These are phyloP conservation scores for Myiothlypis coronata DNA, from an alignment of 2,797 vertebrate genomes.

Conservation along the genomic window DNA sequence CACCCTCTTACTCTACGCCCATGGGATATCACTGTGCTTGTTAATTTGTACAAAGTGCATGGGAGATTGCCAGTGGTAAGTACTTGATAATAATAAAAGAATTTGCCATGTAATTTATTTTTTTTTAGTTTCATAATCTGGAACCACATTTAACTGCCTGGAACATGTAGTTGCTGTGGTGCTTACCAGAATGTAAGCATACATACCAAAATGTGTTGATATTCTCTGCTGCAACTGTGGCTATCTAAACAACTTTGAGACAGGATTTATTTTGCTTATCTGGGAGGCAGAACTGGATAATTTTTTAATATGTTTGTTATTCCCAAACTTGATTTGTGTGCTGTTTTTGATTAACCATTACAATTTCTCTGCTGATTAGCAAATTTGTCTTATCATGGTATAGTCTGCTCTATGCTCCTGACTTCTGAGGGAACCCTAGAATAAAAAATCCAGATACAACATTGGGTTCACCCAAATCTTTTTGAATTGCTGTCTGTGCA, in stretches of 20 bases:
- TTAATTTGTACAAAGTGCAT: constrained; percentile 97
- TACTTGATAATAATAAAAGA: neutral
- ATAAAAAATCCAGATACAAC: neutral
- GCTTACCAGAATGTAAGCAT: neutral
- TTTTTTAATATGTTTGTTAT: neutral
- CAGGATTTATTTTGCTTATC: neutral
- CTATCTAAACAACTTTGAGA: neutral
- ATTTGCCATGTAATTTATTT: neutral
- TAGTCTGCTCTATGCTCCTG: neutral
- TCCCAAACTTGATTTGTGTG: neutral
- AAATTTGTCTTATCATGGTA: neutral
- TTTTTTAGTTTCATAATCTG: neutral
- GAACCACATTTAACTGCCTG: neutral
- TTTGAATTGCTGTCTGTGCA: neutral
- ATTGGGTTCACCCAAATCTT: neutral
- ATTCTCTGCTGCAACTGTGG: neutral
- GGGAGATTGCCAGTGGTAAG: constrained; percentile 93
- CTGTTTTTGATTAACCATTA: neutral
- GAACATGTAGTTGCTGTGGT: neutral
- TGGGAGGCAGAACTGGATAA: neutral
- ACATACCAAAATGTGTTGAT: neutral
- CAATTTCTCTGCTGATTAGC: neutral
- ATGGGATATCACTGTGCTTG: constrained; percentile 96
- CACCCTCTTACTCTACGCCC: constrained; percentile 90
- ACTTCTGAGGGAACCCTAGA: neutral